Evolutionary conservation across 1,140 invertebrate species (phyloP).

Genomic region (Saxidomus purpurata): DNA sequence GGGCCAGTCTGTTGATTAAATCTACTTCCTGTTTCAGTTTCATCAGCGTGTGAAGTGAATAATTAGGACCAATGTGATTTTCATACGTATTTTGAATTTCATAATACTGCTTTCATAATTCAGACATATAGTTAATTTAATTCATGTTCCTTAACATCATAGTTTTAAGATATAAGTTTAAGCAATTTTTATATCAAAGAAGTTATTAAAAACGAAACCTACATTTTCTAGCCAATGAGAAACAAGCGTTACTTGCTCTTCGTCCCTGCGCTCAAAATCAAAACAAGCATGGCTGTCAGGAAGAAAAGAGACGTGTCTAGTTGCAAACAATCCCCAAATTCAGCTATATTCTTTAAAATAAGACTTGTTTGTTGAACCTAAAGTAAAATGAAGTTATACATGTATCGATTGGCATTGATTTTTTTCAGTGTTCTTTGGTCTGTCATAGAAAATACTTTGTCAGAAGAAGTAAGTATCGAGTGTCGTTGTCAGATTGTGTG

Average conservation of each 20-base stretch:
- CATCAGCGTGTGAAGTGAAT: constrained; percentile 30
- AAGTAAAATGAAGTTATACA: constrained; percentile 11
- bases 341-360: not conserved
- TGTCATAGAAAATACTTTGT: constrained; percentile 27
- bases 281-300: constrained; percentile 60
- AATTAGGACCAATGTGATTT: constrained; percentile 12
- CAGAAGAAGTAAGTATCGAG: constrained; percentile 3
- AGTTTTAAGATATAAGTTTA: not conserved
- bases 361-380: not conserved
- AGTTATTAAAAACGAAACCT: constrained; percentile 29
- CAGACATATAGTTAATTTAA: not conserved
- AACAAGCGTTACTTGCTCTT: not conserved
- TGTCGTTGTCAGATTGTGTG: not conserved
- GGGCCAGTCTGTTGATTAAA: too few species aligned
- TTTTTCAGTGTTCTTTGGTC: constrained; percentile 11
- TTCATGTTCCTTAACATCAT: not conserved
- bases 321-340: not conserved
- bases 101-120: not conserved
- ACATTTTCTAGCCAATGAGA: constrained; percentile 25
- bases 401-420: constrained; percentile 22
- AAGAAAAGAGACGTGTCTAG: not conserved
- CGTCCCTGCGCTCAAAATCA: constrained; percentile 33
- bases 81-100: constrained; percentile 22
- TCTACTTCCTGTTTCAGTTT: constrained; percentile 65
- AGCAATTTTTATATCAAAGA: not conserved